A percentile compares a stretch with the other conserved stretches of the same genome.
Conservation (phyloP, 1,140 invertebrate species). For the Leucophenga varia region DNA sequence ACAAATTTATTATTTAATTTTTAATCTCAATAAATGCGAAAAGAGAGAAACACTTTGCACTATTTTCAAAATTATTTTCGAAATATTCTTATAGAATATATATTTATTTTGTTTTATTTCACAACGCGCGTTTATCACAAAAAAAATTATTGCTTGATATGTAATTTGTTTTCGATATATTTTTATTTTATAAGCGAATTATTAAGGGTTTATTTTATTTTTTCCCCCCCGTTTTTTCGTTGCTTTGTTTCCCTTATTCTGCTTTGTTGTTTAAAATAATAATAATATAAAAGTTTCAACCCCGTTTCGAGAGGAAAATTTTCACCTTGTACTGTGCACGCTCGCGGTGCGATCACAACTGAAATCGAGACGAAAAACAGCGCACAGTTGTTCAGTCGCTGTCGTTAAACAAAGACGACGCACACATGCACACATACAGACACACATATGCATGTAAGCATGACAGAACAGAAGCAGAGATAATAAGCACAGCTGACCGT, state of each 20-base stretch:
- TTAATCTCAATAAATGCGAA: too few relatives aligned
- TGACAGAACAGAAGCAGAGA: background rate
- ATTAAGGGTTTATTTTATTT: too few relatives aligned
- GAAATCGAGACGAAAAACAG: background rate
- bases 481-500: too few relatives aligned
- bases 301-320: background rate
- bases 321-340: conserved; percentile 32
- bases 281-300: too few relatives aligned
- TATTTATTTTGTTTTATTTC: conserved; percentile 18
- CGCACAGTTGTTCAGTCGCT: background rate
- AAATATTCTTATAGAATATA: too few relatives aligned
- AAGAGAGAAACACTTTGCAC: conserved; percentile 9
- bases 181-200: too few relatives aligned
- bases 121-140: too few relatives aligned
- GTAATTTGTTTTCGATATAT: too few relatives aligned
- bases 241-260: conserved; percentile 21
- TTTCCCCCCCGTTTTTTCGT: conserved; percentile 38
- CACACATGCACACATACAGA: background rate
- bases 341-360: conserved; percentile 44
- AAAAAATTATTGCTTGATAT: too few relatives aligned
- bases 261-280: conserved; percentile 10
- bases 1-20: conserved; percentile 5
- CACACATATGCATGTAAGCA: background rate
- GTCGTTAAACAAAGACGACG: background rate
- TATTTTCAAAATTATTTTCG: conserved; percentile 4